Evolutionary conservation across 1,140 invertebrate genomes (phyloP).

Genomic region (Drosophila lowei): DNA sequence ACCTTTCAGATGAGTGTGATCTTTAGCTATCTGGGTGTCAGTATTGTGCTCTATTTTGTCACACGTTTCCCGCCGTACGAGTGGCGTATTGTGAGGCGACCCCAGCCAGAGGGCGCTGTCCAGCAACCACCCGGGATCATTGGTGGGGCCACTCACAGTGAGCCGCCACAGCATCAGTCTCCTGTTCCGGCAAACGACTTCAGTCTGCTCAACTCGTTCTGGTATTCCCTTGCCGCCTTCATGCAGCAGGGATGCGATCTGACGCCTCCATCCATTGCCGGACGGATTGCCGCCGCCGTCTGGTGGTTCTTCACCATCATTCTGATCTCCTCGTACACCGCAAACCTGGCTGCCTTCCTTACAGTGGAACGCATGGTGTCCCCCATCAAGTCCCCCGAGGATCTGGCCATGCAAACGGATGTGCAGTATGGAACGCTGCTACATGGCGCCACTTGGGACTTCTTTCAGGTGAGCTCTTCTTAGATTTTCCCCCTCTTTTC

Average conservation of each 20-base stretch:
- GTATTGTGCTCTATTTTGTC: slow-evolving; percentile 97
- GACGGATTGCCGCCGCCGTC: slow-evolving; percentile 96
- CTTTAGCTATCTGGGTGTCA: slow-evolving; percentile 98
- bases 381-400: slow-evolving; percentile 97
- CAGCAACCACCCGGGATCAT: slow-evolving; percentile 76
- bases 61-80: slow-evolving; percentile 98
- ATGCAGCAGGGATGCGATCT: slow-evolving; percentile 99
- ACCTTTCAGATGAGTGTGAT: slow-evolving; percentile 91
- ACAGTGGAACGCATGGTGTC: slow-evolving; percentile 98
- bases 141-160: slow-evolving; percentile 48
- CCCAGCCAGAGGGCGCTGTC: slow-evolving; percentile 33
- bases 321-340: slow-evolving; percentile 98
- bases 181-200: slow-evolving; percentile 90
- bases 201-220: slow-evolving; percentile 97
- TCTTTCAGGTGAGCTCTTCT: slow-evolving; percentile 90
- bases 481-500: not conserved
- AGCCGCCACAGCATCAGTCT: slow-evolving; percentile 27
- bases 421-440: slow-evolving; percentile 96
- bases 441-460: slow-evolving; percentile 95
- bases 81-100: slow-evolving; percentile 88
- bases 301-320: slow-evolving; percentile 99
- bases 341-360: slow-evolving; percentile 98
- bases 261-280: slow-evolving; percentile 92
- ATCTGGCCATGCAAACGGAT: slow-evolving; percentile 96
- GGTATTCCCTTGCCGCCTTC: slow-evolving; percentile 98